Base-by-base conservation (phyloP, 2,797 vertebrate species). In the Acridotheres tristis region DNA sequence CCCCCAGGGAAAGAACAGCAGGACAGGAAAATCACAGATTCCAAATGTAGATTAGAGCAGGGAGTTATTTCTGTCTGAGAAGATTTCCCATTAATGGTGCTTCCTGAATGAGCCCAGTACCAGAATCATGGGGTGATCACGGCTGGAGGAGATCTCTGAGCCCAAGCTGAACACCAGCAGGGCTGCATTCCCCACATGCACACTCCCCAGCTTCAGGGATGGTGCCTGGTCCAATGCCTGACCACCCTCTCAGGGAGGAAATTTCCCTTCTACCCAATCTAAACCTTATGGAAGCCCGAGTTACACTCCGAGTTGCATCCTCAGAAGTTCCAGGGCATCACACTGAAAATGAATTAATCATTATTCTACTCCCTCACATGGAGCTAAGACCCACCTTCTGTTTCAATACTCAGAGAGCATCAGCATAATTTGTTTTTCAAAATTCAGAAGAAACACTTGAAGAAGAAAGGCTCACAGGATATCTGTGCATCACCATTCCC, bases 51-150 rank as follows among this genome's bases (percentile, higher is more conserved):
- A 17, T 5, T 62, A 13, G 0, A 20, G 40, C n/a, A 50, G 72
- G 13, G 45, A 17, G 50, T 51, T 65, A n/a, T 19, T 57, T 45
- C 57, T 9, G 1, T 7, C 43, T 0, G 5, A 47, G 36, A n/a
- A 17, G 23, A 4, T 27, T 19, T 32, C 53, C 47, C 47, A 22
- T 29, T 11, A 5, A 21, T 8, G 6, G 8, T 42, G 59, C 36
- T 30, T 27, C 79, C 54, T 30, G 3, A 6, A 16, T 6, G n/a
- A 38, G 27, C 42, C 76, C 73, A 40, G 73, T 1, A 29, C 50
- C 1, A 7, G 22, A 25, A 14, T 1, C 38, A 17, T 5, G 38
- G 79, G 16, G n/a, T 15, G 32, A 26, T 14, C 16, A 4, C 10
- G 62, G 71, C 71, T 65, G 50, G 58, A 21, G n/a, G 25, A 22